A percentile compares a stretch with the other conserved stretches of the same genome.
Conservation (phyloP, 2,797 vertebrate genomes). For the Lepilemur ruficaudatus region DNA sequence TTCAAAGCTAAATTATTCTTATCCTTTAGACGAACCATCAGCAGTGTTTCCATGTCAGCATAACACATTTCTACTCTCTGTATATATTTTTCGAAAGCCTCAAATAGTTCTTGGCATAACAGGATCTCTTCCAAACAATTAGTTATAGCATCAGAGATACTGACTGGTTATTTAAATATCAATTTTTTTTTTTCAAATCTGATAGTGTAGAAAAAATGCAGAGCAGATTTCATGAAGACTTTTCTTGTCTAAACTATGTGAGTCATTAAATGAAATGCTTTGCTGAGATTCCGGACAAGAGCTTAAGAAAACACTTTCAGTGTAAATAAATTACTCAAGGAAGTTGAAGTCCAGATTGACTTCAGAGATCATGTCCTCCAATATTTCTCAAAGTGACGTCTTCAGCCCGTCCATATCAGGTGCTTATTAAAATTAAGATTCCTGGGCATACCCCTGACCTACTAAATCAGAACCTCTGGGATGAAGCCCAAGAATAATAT, state of each 20-base stretch:
- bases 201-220: conserved; percentile 19
- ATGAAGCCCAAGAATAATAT: background rate
- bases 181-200: background rate
- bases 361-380: background rate
- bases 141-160: background rate
- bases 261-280: background rate
- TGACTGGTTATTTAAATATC: background rate
- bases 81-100: conserved; percentile 19
- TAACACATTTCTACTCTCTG: background rate
- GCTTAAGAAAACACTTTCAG: background rate
- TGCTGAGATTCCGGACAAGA: background rate
- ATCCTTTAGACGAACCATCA: background rate
- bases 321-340: background rate
- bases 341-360: background rate
- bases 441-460: background rate
- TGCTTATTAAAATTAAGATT: background rate
- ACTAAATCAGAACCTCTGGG: background rate
- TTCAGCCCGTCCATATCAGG: background rate
- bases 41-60: background rate
- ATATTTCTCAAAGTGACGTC: background rate
- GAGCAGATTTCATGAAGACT: conserved; percentile 5
- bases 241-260: background rate
- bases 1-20: conserved; percentile 8
- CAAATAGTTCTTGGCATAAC: background rate
- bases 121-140: conserved; percentile 9